These are phyloP conservation scores for Acrocera orbiculus DNA, from an alignment of 2,888 invertebrate genomes.

Conservation along the genomic window DNA sequence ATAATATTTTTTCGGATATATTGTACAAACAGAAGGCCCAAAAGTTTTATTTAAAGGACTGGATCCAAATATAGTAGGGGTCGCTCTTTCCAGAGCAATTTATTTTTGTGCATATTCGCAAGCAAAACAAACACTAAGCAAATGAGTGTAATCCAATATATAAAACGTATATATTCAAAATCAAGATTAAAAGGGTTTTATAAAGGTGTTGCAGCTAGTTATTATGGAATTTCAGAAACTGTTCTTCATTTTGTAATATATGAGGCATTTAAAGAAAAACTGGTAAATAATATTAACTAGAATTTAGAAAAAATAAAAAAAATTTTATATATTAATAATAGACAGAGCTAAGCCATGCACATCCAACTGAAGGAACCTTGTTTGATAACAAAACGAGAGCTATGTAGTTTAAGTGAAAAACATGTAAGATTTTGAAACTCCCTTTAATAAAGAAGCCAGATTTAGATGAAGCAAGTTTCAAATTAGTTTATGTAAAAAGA, in stretches of 20 bases:
- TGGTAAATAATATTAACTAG: too few relatives aligned
- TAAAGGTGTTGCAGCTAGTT: slow-evolving; percentile 97
- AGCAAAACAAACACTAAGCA: slow-evolving; percentile 52
- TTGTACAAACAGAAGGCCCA: slow-evolving; percentile 84
- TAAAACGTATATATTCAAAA: slow-evolving; percentile 63
- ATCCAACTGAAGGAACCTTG: too few relatives aligned
- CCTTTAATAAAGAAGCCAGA: too few relatives aligned
- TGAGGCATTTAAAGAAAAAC: slow-evolving; percentile 84
- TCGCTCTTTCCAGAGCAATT: slow-evolving; percentile 94
- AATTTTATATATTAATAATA: too few relatives aligned
- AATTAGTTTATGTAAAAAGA: too few relatives aligned
- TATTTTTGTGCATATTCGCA: slow-evolving; percentile 98
- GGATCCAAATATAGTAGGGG: slow-evolving; percentile 94
- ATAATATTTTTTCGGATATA: too few relatives aligned
- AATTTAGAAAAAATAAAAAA: too few relatives aligned
- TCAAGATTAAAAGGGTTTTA: slow-evolving; percentile 86
- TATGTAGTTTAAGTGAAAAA: too few relatives aligned
- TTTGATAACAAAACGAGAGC: too few relatives aligned
- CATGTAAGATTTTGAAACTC: too few relatives aligned
- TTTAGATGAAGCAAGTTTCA: too few relatives aligned
- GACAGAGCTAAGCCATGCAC: too few relatives aligned
- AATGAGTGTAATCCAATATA: slow-evolving; percentile 60
- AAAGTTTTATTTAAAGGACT: slow-evolving; percentile 92
- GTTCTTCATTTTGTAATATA: slow-evolving; percentile 99
- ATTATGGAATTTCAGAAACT: slow-evolving; percentile 97